Conservation (phyloP, 2,113 vertebrate genomes). For the Eretmochelys imbricata region DNA sequence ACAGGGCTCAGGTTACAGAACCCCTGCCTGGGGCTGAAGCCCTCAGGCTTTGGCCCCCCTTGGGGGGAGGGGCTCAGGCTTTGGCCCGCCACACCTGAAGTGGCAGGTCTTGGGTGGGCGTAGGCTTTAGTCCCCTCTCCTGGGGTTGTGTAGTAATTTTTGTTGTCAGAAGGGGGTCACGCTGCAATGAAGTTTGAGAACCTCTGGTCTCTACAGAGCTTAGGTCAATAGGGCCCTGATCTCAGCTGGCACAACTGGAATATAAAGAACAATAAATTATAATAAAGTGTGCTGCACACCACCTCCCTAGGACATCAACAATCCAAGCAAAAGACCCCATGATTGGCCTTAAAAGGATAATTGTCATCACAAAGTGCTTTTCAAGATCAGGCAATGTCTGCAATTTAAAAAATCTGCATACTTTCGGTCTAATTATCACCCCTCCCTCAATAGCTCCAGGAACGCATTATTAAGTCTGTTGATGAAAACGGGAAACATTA, state of each 20-base stretch:
- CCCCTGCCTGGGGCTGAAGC: too few species aligned
- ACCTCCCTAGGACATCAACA: background rate
- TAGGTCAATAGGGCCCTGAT: fast-evolving
- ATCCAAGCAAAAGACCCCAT: background rate
- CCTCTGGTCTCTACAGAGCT: background rate
- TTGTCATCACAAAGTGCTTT: background rate
- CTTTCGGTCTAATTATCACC: background rate
- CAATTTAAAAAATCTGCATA: background rate
- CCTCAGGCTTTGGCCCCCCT: too few species aligned
- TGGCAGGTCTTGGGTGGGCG: too few species aligned
- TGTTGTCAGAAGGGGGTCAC: too few species aligned
- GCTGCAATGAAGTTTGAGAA: too few species aligned
- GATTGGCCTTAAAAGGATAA: background rate
- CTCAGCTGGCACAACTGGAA: fast-evolving
- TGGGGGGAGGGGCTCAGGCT: too few species aligned
- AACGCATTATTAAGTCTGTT: background rate
- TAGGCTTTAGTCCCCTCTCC: too few species aligned
- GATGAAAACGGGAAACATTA: conserved; percentile 2
- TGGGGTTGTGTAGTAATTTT: too few species aligned
- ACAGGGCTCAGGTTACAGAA: too few species aligned
- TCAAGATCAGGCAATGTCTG: background rate
- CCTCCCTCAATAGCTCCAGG: background rate
- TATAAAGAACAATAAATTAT: background rate
- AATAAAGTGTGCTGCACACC: fast-evolving
- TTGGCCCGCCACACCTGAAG: too few species aligned